These are phyloP conservation scores for Pseudopipra pipra DNA, from an alignment of 2,113 vertebrate species.

Conservation along the genomic window DNA sequence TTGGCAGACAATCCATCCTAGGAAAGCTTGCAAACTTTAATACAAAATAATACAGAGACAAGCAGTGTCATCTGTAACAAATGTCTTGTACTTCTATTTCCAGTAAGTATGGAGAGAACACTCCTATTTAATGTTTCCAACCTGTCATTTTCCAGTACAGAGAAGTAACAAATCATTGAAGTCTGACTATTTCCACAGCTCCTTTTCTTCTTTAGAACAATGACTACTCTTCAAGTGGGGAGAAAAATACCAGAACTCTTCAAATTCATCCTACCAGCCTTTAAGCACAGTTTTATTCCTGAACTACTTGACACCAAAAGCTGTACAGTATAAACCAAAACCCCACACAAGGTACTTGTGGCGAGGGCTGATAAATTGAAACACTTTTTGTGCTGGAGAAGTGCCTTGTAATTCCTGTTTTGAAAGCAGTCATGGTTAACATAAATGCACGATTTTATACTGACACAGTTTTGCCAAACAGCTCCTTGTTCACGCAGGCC, in stretches of 20 bases:
- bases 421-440: not conserved
- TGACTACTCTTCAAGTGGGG: not conserved
- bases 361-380: not conserved
- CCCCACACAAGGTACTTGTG: not conserved
- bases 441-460: not conserved
- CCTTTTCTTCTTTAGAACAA: not conserved
- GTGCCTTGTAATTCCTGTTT: not conserved
- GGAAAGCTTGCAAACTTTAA: not conserved
- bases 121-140: not conserved
- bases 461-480: not conserved
- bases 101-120: not conserved
- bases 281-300: not conserved
- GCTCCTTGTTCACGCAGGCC: not conserved
- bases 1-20: not conserved
- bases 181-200: not conserved
- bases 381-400: not conserved
- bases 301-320: not conserved
- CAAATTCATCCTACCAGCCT: not conserved
- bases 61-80: not conserved
- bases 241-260: not conserved
- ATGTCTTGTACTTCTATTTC: not conserved
- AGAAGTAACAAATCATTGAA: not conserved
- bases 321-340: not conserved
- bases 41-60: not conserved
- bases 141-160: not conserved